A percentile compares a stretch with the other conserved stretches of the same genome.
Conservation (phyloP, 2,113 vertebrate genomes). For the Tringa solitaria region DNA sequence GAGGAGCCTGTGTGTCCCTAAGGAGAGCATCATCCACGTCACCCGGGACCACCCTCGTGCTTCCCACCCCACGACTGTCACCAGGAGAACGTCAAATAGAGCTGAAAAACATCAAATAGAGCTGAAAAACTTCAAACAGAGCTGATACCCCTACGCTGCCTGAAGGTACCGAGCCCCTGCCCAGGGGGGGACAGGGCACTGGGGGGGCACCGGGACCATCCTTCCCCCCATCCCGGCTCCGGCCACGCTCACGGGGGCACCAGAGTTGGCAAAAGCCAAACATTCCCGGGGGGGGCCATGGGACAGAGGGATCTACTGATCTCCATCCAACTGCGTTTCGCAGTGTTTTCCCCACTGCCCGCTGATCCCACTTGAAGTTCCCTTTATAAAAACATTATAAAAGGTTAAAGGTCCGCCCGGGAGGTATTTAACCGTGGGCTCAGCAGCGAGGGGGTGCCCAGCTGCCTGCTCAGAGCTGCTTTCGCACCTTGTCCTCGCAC, state of each 20-base stretch:
- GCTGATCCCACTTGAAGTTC: neutral
- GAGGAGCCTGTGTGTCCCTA: neutral
- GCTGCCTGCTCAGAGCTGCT: neutral
- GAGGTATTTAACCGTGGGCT: neutral
- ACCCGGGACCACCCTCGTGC: neutral
- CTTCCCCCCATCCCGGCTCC: neutral
- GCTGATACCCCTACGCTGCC: rapidly evolving
- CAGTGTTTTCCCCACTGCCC: neutral
- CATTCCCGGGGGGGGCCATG: neutral
- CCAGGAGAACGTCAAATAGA: neutral
- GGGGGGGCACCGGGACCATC: too few species aligned
- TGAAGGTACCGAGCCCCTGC: rapidly evolving
- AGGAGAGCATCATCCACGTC: neutral
- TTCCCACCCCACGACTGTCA: neutral
- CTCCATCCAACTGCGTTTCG: neutral
- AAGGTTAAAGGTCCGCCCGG: neutral
- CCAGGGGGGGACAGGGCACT: neutral
- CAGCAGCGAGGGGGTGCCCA: neutral
- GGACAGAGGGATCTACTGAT: neutral
- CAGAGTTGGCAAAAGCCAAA: neutral
- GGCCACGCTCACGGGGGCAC: rapidly evolving
- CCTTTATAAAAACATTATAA: neutral
- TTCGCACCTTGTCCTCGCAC: neutral
- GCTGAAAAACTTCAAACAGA: too few species aligned
- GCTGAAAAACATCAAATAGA: too few species aligned